These are phyloP conservation scores for Adela reaumurella DNA, from an alignment of 2,888 invertebrate genomes.

Conservation along the genomic window DNA sequence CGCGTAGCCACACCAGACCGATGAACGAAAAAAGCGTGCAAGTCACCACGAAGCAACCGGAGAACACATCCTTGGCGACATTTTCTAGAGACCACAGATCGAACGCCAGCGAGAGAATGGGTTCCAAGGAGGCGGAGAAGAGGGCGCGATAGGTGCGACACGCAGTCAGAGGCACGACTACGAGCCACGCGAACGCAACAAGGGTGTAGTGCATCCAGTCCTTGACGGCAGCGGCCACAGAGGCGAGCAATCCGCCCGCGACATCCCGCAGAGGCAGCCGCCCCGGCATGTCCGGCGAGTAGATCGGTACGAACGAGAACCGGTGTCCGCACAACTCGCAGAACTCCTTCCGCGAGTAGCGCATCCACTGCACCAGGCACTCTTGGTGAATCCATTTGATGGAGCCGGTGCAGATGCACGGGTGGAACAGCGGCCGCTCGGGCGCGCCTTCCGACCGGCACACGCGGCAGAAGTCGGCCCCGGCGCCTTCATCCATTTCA, in stretches of 20 bases:
- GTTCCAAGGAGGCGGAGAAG: slow-evolving; percentile 86
- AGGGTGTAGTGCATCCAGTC: slow-evolving; percentile 97
- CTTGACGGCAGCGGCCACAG: slow-evolving; percentile 87
- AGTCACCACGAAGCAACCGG: slow-evolving; percentile 94
- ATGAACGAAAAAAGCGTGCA: slow-evolving; percentile 96
- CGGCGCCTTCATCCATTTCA: slow-evolving; percentile 20
- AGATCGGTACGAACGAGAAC: slow-evolving; percentile 98
- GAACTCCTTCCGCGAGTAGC: slow-evolving; percentile 97
- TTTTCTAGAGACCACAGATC: slow-evolving; percentile 93
- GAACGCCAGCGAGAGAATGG: slow-evolving; percentile 80
- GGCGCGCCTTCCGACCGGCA: slow-evolving; percentile 91
- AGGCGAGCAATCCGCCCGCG: slow-evolving; percentile 82
- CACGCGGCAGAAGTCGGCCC: slow-evolving; percentile 94
- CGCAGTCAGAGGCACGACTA: slow-evolving; percentile 92
- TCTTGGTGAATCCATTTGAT: slow-evolving; percentile 99
- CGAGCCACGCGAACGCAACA: slow-evolving; percentile 96
- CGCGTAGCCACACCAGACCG: slow-evolving; percentile 94
- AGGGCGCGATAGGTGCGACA: slow-evolving; percentile 93
- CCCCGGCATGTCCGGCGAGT: slow-evolving; percentile 99
- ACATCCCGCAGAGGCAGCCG: slow-evolving; percentile 91
- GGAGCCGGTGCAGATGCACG: slow-evolving; percentile 98
- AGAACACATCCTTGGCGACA: slow-evolving; percentile 88
- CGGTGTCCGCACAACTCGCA: slow-evolving; percentile 97
- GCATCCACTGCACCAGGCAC: slow-evolving; percentile 98
- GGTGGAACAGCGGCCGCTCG: slow-evolving; percentile 94